Conservation (phyloP, 2,113 vertebrate genomes). For the Tupaia chinensis region DNA sequence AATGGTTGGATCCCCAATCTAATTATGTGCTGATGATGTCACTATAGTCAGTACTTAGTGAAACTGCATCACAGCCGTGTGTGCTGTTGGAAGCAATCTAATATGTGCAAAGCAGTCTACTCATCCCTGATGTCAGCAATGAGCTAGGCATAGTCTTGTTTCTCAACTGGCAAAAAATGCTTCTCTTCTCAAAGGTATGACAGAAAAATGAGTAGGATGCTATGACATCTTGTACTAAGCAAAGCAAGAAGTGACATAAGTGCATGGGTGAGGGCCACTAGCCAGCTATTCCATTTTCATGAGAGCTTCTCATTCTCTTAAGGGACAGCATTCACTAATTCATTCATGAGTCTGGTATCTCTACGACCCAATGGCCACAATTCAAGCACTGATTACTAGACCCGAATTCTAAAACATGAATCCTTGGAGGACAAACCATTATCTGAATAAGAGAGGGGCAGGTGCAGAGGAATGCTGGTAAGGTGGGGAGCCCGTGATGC, state of each 20-base stretch:
- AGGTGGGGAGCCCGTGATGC: fast-evolving
- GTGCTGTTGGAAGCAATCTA: fast-evolving
- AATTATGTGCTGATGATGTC: neutral
- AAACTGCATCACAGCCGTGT: neutral
- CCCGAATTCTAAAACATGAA: neutral
- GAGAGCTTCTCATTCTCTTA: too few relatives aligned
- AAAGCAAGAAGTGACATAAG: neutral
- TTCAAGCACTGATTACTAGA: too few relatives aligned
- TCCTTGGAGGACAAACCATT: neutral
- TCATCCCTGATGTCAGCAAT: neutral
- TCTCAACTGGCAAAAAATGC: neutral
- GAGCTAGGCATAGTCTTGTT: neutral
- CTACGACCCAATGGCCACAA: too few relatives aligned
- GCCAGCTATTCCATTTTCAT: neutral
- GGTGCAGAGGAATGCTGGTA: too few relatives aligned
- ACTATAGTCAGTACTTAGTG: neutral
- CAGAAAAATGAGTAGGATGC: neutral
- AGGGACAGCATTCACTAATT: too few relatives aligned
- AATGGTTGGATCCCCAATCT: neutral
- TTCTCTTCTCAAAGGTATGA: neutral
- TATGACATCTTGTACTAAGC: neutral
- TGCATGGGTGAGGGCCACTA: neutral
- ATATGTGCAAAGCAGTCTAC: neutral
- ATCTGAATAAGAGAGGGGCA: neutral
- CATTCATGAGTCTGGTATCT: too few relatives aligned